Conservation (phyloP, 2,888 invertebrate genomes). For the Odiellus spinosus region DNA sequence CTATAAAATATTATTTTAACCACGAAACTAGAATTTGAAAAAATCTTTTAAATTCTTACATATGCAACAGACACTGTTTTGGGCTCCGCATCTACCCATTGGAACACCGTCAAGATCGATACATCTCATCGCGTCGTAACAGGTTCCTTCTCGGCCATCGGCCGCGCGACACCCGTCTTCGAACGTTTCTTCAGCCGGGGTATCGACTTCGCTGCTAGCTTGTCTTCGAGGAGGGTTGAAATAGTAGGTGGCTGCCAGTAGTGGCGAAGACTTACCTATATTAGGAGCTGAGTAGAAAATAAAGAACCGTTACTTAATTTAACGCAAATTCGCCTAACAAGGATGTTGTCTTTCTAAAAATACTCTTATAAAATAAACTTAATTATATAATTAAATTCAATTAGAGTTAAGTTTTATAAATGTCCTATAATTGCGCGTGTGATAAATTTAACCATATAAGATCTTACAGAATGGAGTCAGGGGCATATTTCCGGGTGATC, state of each 20-base stretch:
- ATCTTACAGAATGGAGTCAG: no score
- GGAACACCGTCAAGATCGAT: slow-evolving; percentile 18
- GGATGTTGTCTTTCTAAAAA: no score
- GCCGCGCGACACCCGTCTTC: slow-evolving; percentile 16
- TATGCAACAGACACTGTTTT: slow-evolving; percentile 19
- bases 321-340: no score
- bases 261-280: slow-evolving; percentile 4
- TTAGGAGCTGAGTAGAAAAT: no score
- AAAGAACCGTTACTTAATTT: no score
- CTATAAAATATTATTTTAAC: slow-evolving; percentile 5
- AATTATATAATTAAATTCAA: no score
- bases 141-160: slow-evolving; percentile 17
- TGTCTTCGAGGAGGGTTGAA: slow-evolving; percentile 12
- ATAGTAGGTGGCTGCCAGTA: slow-evolving; percentile 19
- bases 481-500: no score
- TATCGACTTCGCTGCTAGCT: slow-evolving; percentile 3
- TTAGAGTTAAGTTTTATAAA: no score
- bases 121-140: slow-evolving; percentile 20
- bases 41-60: slow-evolving; percentile 12
- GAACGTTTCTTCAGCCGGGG: background rate
- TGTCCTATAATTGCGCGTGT: no score
- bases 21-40: no score
- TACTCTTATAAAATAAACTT: no score
- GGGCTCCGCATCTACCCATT: slow-evolving; percentile 18
- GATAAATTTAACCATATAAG: no score